Evolutionary conservation across 2,888 invertebrate genomes (phyloP).

Genomic region (Ectemnius cavifrons): DNA sequence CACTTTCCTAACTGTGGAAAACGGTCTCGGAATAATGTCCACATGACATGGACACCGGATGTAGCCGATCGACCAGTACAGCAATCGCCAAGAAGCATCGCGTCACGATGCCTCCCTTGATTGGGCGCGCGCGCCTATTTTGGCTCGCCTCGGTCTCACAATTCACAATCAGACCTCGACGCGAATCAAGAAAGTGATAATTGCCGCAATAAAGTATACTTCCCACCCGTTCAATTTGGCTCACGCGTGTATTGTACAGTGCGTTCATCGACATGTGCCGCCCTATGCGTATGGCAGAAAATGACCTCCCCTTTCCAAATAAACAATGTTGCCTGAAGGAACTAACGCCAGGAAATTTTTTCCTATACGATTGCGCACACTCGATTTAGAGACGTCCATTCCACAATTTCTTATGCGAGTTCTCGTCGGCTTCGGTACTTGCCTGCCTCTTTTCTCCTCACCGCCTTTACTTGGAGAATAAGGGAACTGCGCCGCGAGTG

Average conservation of each 20-base stretch:
- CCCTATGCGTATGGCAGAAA: neutral
- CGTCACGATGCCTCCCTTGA: constrained; percentile 12
- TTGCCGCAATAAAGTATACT: constrained; percentile 53
- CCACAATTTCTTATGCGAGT: constrained; percentile 56
- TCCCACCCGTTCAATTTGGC: neutral
- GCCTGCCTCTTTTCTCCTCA: constrained; percentile 9
- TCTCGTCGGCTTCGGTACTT: constrained; percentile 41
- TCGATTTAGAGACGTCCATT: constrained; percentile 37
- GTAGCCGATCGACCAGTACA: no score
- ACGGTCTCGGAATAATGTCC: no score
- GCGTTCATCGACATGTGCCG: neutral
- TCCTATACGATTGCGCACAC: constrained; percentile 7
- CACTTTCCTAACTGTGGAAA: no score
- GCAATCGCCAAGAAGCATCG: no score
- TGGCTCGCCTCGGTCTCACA: constrained; percentile 36
- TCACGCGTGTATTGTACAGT: neutral
- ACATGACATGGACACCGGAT: no score
- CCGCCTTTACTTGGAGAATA: neutral
- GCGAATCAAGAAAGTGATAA: constrained; percentile 48
- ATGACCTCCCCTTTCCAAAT: neutral
- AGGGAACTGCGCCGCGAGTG: no score
- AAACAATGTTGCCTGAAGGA: neutral
- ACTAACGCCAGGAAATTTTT: constrained; percentile 5
- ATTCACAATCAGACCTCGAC: constrained; percentile 58
- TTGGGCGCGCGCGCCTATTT: constrained; percentile 9